Evolutionary conservation across 2,797 vertebrate species (phyloP), one percentile per base, ranked within the genome.

Genomic region (Manis javanica): DNA sequence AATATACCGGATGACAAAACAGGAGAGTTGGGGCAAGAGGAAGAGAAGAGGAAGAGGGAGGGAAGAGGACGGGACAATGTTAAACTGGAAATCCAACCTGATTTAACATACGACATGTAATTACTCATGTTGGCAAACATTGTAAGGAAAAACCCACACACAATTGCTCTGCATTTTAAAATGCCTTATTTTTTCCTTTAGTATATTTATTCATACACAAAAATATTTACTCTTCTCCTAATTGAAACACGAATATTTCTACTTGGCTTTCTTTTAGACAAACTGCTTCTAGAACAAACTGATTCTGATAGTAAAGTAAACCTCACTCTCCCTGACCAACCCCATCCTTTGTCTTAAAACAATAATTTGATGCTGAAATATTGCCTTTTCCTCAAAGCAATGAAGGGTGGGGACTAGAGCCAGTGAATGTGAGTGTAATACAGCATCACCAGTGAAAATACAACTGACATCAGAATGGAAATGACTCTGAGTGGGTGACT

Each of bases 261-360:
- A 34, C 37, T 74, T 66, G 34, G 24, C 46, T 90, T 86, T 46
- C 37, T 90, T 95, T 61, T n/a, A 19, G n/a, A 95, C 42, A 77
- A 61, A 81, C n/a, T 83, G 39, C 34, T 92, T 91, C 53, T 84
- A 86, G 42, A 74, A 92, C 31, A 78, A 87, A 90, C 37, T 6
- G 14, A 89, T 84, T 87, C 26, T 85, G 75, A 83, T 86, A 93
- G 96, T 39, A 34, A 92, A 71, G 42, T 90, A 57, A 74, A 72
- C 86, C 64, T 90, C 79, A 34, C 31, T 81, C 4, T 10, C 23
- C 21, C 51, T 90, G 37, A 92, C 34, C 74, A 74, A 75, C 15
- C 0, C 6, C 26, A 88, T 49, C 11, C n/a, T 64, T 91, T 75
- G 78, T 85, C 77, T 90, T 61, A 96, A 96, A 96, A 74, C 34